Percentiles rank a stretch among this genome's conserved stretches.
Evolutionary conservation across 92 coral and sea anemone species (phyloP).

Genomic region (Hydrozoanthus gracilis): DNA sequence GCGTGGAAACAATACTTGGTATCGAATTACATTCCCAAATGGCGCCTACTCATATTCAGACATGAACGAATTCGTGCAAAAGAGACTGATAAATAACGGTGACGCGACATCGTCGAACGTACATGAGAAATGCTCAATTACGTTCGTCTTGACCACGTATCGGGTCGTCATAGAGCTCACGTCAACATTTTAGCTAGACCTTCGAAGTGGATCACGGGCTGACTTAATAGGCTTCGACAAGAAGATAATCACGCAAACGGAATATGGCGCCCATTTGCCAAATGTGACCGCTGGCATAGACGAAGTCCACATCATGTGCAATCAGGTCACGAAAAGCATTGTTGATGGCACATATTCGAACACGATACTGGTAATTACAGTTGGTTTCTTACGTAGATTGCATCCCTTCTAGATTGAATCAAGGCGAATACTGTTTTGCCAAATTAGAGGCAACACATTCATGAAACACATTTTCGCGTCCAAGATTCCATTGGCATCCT

Average conservation of each 20-base stretch:
- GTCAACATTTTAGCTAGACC: background rate
- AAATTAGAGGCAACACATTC: background rate
- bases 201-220: no score
- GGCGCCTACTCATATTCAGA: background rate
- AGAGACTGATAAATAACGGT: background rate
- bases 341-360: background rate
- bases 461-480: background rate
- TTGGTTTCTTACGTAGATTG: background rate
- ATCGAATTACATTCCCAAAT: background rate
- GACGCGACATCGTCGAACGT: background rate
- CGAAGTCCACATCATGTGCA: background rate
- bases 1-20: background rate
- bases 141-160: background rate
- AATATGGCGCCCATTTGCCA: background rate
- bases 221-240: background rate
- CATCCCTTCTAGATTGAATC: background rate
- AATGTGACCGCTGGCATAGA: background rate
- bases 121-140: background rate
- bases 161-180: background rate
- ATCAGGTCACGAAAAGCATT: background rate
- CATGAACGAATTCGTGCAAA: background rate
- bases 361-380: background rate
- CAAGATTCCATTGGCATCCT: background rate
- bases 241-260: background rate
- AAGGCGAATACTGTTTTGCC: background rate